Conservation (phyloP, 2,797 vertebrate species). For the Australoheros facetus region DNA sequence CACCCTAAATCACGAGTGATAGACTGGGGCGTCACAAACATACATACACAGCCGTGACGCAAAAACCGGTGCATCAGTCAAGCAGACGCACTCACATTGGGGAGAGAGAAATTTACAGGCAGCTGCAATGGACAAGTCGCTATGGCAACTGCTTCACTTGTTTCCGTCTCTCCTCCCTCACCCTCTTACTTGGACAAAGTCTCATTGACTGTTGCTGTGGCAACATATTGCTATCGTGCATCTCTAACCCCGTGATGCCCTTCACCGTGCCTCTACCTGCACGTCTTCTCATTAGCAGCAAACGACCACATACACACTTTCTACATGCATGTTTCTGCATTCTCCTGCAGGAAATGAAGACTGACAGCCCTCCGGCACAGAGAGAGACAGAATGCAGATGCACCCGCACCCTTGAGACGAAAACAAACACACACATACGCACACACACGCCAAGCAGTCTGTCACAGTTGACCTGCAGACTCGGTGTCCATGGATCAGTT, state of each 20-base stretch:
- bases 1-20: not conserved
- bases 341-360: slow-evolving; percentile 31
- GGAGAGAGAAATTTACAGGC: slow-evolving; percentile 58
- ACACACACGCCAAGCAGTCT: slow-evolving; percentile 29
- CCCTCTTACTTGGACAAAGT: slow-evolving; percentile 66
- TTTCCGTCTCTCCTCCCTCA: slow-evolving; percentile 26
- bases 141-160: slow-evolving; percentile 80
- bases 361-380: slow-evolving; percentile 45
- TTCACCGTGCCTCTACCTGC: slow-evolving; percentile 48
- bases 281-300: slow-evolving; percentile 62
- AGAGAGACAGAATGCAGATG: slow-evolving; percentile 62
- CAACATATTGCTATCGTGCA: slow-evolving; percentile 69
- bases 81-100: slow-evolving; percentile 38
- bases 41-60: slow-evolving; percentile 17
- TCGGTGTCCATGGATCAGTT: slow-evolving; percentile 65
- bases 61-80: slow-evolving; percentile 35
- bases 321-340: not conserved
- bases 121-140: slow-evolving; percentile 71
- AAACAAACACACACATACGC: slow-evolving; percentile 19
- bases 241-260: slow-evolving; percentile 59
- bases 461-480: slow-evolving; percentile 68
- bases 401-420: slow-evolving; percentile 20
- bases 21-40: slow-evolving; percentile 4
- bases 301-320: slow-evolving; percentile 13
- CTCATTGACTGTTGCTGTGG: slow-evolving; percentile 79